Evolutionary conservation across 2,888 invertebrate genomes (phyloP).

Genomic region (Drosophila subsilvestris): DNA sequence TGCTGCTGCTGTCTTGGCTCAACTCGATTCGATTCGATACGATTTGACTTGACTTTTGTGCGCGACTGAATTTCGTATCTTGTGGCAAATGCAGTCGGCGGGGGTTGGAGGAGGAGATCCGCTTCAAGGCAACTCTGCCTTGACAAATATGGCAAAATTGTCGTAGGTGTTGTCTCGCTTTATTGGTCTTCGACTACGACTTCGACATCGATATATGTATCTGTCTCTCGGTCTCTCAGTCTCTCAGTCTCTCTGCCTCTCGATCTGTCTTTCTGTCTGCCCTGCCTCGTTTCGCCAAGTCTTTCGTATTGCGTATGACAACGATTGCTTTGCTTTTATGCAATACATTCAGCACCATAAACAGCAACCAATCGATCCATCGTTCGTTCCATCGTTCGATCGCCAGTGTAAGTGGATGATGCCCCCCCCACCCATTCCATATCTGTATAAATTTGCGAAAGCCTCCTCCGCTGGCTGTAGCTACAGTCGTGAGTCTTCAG

Average conservation of each 20-base stretch:
- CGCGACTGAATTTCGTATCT: slow-evolving; percentile 9
- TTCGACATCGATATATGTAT: slow-evolving; percentile 13
- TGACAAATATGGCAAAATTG: slow-evolving; percentile 69
- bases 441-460: slow-evolving; percentile 3
- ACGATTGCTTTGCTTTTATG: slow-evolving; percentile 27
- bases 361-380: background rate
- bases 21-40: slow-evolving; percentile 4
- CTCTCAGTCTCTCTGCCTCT: too few species aligned
- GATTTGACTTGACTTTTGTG: slow-evolving; percentile 30
- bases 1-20: slow-evolving; percentile 22
- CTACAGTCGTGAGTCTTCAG: background rate
- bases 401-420: slow-evolving; percentile 13
- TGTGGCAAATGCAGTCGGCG: slow-evolving; percentile 29
- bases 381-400: background rate
- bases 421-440: background rate
- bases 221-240: background rate
- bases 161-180: slow-evolving; percentile 62
- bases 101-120: slow-evolving; percentile 21
- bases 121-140: slow-evolving; percentile 59
- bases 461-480: background rate
- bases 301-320: slow-evolving; percentile 35
- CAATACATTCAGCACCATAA: slow-evolving; percentile 19
- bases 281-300: slow-evolving; percentile 16
- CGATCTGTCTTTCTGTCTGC: background rate
- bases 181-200: slow-evolving; percentile 26